phyloP scores from a whole-genome alignment of 35 echinoderm and acorn worm species.

The Heliocidaris tuberculata region DNA sequence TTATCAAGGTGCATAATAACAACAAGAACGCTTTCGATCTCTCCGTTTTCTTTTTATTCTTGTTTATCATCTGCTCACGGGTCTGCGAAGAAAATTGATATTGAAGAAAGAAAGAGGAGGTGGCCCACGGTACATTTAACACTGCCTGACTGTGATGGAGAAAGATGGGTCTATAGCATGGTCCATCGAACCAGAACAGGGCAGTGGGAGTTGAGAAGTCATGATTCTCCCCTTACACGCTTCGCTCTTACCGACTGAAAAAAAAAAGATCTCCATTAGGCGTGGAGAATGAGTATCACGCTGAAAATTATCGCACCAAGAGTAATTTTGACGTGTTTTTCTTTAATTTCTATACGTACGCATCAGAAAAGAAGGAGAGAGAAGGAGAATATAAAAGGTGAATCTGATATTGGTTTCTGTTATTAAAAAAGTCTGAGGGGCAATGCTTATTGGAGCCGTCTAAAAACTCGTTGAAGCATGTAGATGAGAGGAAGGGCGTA shows the following conservation, averaged over 20 bases:
- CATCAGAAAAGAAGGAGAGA: background rate
- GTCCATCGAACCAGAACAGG: conserved; percentile 29
- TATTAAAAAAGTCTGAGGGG: background rate
- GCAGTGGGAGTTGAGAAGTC: conserved; percentile 7
- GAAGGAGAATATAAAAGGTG: background rate
- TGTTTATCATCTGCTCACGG: conserved; percentile 24
- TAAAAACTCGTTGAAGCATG: background rate
- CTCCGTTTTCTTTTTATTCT: conserved; percentile 1
- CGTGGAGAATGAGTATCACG: conserved; percentile 37
- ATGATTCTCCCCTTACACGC: conserved; percentile 30
- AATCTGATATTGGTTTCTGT: conserved; percentile 24
- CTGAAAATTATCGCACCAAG: conserved; percentile 34
- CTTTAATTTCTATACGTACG: conserved; percentile 15
- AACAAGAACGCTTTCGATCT: conserved; percentile 15
- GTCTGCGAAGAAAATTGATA: conserved; percentile 32
- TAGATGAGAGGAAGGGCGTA: background rate
- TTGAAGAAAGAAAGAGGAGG: conserved; percentile 6
- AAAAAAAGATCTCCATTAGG: conserved; percentile 25
- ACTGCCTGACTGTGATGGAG: background rate
- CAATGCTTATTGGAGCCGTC: conserved; percentile 13
- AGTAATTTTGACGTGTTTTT: conserved; percentile 36
- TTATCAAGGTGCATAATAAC: background rate
- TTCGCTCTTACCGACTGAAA: conserved; percentile 5
- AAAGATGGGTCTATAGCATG: conserved; percentile 13
- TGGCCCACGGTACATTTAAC: conserved; percentile 21